Evolutionary conservation across 1,140 invertebrate genomes (phyloP).

Genomic region (Whitmania pigra): DNA sequence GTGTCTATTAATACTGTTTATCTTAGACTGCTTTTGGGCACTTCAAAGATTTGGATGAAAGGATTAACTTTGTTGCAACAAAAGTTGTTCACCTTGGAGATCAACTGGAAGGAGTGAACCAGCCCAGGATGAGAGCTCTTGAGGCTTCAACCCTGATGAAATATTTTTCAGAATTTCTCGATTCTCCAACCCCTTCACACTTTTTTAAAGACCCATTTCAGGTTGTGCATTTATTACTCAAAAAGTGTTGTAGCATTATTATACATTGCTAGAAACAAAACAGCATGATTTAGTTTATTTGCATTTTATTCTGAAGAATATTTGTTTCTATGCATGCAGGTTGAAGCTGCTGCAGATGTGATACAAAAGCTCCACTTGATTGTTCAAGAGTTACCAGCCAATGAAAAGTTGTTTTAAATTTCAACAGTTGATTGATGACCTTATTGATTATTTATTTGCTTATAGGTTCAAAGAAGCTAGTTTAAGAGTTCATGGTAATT

Average conservation of each 20-base stretch:
- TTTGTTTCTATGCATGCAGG: constrained; percentile 41
- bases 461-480: constrained; percentile 21
- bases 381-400: constrained; percentile 68
- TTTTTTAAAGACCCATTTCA: constrained; percentile 74
- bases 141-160: constrained; percentile 86
- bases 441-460: constrained; percentile 21
- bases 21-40: constrained; percentile 63
- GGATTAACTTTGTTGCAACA: constrained; percentile 89
- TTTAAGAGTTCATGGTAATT: constrained; percentile 7
- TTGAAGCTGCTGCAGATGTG: constrained; percentile 92
- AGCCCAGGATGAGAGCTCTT: constrained; percentile 75
- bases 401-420: constrained; percentile 33
- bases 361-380: constrained; percentile 93
- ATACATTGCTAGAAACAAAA: not conserved
- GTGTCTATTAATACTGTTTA: not conserved
- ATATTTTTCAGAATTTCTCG: constrained; percentile 83
- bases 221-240: constrained; percentile 43
- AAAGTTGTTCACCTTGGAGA: constrained; percentile 94
- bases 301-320: not conserved
- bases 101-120: constrained; percentile 90
- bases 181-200: constrained; percentile 68
- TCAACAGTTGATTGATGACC: not conserved
- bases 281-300: constrained; percentile 1
- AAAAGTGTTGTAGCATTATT: not conserved
- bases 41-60: constrained; percentile 82